Base-by-base conservation (phyloP, 2,888 invertebrate species). In the Plusia festucae region DNA sequence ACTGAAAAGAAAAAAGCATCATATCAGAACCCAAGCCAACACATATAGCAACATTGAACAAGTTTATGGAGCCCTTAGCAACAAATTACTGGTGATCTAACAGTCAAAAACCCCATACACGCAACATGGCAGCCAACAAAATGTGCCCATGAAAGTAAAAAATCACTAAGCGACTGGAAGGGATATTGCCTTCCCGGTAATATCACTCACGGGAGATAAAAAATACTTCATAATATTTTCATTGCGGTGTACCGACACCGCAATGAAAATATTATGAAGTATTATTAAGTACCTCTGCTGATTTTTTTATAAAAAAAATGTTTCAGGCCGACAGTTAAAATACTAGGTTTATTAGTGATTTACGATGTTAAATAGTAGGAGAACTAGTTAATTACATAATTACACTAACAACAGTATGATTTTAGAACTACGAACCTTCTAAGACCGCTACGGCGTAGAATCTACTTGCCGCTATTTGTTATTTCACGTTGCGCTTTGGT, bases 141-240 rank as follows among this genome's bases (percentile, higher is more conserved):
- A 70, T 76, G 62, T 30, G 58, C 40, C 66, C 54, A 71, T 76
- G 66, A 71, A 71, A 63, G 66, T 76, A 73, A 73, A 73, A 73
- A 76, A 71, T 66, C 62, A 63, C 65, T 63, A 53, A 66, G 54
- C 76, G 53, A 46, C 59, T 40, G 58, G 24, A 56, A 58, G 60
- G 30, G 55, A 57, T 70, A 65, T 70, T 72, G 32, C 78, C 75
- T 75, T 74, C 67, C 65, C 60, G 60, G 56, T 79, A 82, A 85
- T 75, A 78, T 79, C 68, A 72, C 80, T 88, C 88, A 88, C 51
- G 57, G 57, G 52, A 87, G 84, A 88, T 89, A 87, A 88, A 88
- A 87, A 87, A 88, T 84, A 84, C 85, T 82, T 79, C 65, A 86
- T 87, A 88, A 89, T 89, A 84, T 89, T 88, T 86, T 79, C 84